These are phyloP conservation scores for Coturnix japonica DNA, from an alignment of 2,113 vertebrate genomes.

Conservation along the genomic window DNA sequence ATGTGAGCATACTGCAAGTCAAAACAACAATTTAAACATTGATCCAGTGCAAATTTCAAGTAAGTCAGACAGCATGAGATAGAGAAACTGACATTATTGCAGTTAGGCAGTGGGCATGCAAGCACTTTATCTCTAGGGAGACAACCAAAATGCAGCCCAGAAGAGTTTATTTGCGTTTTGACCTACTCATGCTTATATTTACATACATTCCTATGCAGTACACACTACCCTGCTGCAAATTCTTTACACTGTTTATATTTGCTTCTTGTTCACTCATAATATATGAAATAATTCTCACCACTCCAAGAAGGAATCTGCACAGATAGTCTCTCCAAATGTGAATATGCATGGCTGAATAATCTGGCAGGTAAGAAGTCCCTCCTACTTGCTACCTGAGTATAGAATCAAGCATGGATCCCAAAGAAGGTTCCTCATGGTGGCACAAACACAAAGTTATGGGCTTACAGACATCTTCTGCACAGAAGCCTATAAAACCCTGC, in stretches of 20 bases:
- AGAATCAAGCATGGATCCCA: neutral
- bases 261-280: neutral
- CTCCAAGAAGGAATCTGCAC: neutral
- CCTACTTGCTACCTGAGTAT: neutral
- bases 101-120: neutral
- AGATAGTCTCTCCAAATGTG: neutral
- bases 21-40: neutral
- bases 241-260: neutral
- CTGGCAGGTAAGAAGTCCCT: neutral
- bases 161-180: neutral
- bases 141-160: neutral
- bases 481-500: neutral
- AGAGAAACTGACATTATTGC: neutral
- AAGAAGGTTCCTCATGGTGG: neutral
- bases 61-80: neutral
- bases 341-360: neutral
- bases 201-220: neutral
- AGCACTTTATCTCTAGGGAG: neutral
- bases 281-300: neutral
- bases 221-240: neutral
- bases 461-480: neutral
- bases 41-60: neutral
- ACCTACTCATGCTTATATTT: neutral
- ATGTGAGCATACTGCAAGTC: neutral
- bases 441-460: neutral